A percentile compares a stretch with the other conserved stretches of the same genome.
Conservation (phyloP, 2,113 vertebrate species). For the Mobula hypostoma region DNA sequence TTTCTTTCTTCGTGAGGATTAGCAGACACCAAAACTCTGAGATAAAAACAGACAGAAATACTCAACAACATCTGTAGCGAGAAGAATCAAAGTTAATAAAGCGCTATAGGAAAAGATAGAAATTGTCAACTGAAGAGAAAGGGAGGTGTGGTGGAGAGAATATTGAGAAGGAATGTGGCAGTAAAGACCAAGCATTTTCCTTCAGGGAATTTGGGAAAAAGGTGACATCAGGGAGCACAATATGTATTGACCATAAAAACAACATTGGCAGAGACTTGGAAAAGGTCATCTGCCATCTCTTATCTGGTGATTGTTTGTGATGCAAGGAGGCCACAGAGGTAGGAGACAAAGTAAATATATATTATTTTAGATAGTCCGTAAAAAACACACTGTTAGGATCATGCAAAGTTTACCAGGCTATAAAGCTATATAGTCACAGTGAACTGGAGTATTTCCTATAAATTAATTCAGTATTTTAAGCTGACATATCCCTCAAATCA, state of each 20-base stretch:
- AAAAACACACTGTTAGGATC: not conserved
- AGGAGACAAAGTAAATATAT: not conserved
- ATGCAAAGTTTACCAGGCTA: not conserved
- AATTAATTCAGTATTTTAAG: not conserved
- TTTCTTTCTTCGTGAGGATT: not conserved
- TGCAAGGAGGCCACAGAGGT: not conserved
- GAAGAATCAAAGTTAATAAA: no score
- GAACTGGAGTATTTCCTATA: not conserved
- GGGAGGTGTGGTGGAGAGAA: no score
- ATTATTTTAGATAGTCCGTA: not conserved
- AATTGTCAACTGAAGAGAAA: no score
- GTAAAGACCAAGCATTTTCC: not conserved
- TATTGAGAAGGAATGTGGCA: not conserved
- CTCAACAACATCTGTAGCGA: no score
- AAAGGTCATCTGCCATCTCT: not conserved
- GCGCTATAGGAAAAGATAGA: no score
- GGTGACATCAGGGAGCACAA: no score
- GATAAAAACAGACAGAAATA: no score
- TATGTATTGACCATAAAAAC: not conserved
- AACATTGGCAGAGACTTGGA: not conserved
- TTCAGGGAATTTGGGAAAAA: not conserved
- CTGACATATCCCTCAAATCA: not conserved
- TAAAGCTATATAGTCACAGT: not conserved
- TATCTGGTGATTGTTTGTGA: slow-evolving; percentile 8
- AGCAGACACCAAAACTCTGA: no score